Conservation (phyloP, 2,113 vertebrate species). For the Clarias batrachus region DNA sequence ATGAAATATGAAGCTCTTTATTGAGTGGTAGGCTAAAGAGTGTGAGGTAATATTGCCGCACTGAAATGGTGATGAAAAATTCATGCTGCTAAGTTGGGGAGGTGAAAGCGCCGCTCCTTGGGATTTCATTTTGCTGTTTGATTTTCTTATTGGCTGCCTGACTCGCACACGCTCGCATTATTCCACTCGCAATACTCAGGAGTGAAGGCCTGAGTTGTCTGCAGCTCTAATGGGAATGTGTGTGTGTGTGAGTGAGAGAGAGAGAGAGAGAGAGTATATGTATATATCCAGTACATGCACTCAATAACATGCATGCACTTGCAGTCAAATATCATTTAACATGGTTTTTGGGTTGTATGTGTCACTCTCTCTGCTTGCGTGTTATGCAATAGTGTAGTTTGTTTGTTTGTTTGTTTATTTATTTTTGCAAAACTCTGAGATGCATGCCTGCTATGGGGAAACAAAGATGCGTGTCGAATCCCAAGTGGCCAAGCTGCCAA, state of each 20-base stretch:
- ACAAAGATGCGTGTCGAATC: constrained; percentile 65
- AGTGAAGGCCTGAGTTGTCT: constrained; percentile 38
- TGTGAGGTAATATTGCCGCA: constrained; percentile 69
- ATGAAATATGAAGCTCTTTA: constrained; percentile 61
- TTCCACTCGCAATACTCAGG: constrained; percentile 51
- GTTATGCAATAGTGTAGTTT: background rate
- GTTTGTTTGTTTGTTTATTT: too few species aligned
- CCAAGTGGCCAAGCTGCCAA: constrained; percentile 63
- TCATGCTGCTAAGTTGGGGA: constrained; percentile 69
- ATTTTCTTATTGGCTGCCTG: constrained; percentile 70
- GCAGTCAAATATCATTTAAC: background rate
- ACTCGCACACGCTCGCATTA: constrained; percentile 23
- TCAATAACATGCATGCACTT: background rate
- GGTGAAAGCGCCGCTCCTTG: constrained; percentile 63
- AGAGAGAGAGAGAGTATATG: background rate
- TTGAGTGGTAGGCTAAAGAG: constrained; percentile 67
- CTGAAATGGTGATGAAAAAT: constrained; percentile 73
- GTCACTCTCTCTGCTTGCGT: background rate
- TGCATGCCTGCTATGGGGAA: constrained; percentile 40
- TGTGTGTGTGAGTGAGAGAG: constrained; percentile 36
- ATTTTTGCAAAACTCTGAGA: constrained; percentile 40
- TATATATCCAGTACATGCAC: background rate
- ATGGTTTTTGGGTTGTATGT: background rate
- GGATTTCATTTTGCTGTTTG: constrained; percentile 73
- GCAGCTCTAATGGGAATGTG: constrained; percentile 42